Evolutionary conservation across 2,113 vertebrate genomes (phyloP).

Genomic region (Condylura cristata): DNA sequence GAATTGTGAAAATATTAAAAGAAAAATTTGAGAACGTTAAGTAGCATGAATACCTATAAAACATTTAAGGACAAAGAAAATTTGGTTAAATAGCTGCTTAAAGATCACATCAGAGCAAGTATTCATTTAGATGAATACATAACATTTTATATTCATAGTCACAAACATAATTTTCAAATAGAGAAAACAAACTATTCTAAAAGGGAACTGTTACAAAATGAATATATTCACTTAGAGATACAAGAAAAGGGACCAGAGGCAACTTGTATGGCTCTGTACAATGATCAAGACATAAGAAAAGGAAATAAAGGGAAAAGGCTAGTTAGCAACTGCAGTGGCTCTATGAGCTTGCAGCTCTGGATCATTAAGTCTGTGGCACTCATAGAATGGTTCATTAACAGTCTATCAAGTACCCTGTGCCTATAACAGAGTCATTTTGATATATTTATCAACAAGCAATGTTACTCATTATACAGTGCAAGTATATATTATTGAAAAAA

Average conservation of each 20-base stretch:
- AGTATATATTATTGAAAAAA: slow-evolving; percentile 11
- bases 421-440: neutral
- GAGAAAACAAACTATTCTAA: neutral
- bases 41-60: neutral
- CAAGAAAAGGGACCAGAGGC: neutral
- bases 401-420: neutral
- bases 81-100: neutral
- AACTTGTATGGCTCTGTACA: neutral
- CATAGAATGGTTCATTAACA: neutral
- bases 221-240: neutral
- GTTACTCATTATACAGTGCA: neutral
- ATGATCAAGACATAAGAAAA: neutral
- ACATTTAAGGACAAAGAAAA: neutral
- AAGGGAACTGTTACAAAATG: neutral
- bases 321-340: neutral
- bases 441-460: neutral
- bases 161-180: neutral
- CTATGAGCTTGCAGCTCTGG: neutral
- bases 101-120: neutral
- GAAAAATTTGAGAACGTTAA: neutral
- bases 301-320: neutral
- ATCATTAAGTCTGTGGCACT: neutral
- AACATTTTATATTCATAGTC: neutral
- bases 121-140: neutral
- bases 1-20: neutral